These are phyloP conservation scores for Diogma glabrata DNA, from an alignment of 2,888 invertebrate genomes.

Conservation along the genomic window DNA sequence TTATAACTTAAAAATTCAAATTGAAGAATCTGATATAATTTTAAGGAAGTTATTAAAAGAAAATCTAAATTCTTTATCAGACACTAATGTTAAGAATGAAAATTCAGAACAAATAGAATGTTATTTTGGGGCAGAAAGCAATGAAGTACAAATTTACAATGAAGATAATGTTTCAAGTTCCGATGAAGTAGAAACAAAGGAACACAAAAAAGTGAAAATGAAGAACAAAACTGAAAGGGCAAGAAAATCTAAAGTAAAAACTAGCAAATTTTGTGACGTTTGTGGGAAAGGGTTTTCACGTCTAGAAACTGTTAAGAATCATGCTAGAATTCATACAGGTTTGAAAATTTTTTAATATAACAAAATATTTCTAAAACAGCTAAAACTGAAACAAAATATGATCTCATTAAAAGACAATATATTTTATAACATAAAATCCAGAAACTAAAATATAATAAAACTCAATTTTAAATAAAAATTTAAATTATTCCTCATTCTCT, in stretches of 20 bases:
- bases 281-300: slow-evolving; percentile 5
- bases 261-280: neutral
- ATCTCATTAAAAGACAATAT: no score
- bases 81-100: neutral
- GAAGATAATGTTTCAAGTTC: no score
- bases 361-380: no score
- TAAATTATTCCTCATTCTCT: slow-evolving; percentile 23
- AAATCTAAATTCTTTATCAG: neutral
- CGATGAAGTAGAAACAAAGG: no score
- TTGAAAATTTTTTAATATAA: no score
- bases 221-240: neutral
- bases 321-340: slow-evolving; percentile 1
- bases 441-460: no score
- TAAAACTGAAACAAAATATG: no score
- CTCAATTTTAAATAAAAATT: no score
- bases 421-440: no score
- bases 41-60: neutral
- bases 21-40: neutral
- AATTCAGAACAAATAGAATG: neutral
- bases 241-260: neutral
- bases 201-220: neutral
- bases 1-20: neutral
- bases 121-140: no score
- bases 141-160: neutral
- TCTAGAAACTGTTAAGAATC: neutral